phyloP scores from a whole-genome alignment of 2,113 vertebrate genomes.

The Stictonetta naevosa region DNA sequence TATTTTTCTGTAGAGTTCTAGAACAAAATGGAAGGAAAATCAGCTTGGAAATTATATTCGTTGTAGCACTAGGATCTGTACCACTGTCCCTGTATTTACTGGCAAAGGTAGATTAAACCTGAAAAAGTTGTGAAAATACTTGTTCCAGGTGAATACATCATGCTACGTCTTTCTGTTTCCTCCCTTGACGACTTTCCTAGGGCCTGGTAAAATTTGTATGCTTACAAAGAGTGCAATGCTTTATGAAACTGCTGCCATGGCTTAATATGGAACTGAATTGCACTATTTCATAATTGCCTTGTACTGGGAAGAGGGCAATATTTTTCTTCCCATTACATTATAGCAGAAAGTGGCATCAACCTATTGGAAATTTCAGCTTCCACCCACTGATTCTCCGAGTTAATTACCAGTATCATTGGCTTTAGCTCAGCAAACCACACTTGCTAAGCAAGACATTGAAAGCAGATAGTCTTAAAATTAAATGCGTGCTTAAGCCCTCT shows the following conservation, averaged over 20 bases:
- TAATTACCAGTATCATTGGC: neutral
- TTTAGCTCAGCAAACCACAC: neutral
- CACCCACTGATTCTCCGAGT: neutral
- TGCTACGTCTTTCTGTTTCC: neutral
- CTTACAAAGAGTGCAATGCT: neutral
- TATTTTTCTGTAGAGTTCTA: neutral
- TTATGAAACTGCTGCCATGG: neutral
- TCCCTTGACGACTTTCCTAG: neutral
- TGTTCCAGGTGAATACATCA: neutral
- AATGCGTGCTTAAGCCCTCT: neutral
- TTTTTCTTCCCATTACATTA: neutral
- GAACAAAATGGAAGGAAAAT: neutral
- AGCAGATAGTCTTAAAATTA: neutral
- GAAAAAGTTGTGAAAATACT: neutral
- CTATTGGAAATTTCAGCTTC: neutral
- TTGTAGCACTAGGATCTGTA: neutral
- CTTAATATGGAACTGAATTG: neutral
- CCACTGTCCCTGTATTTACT: neutral
- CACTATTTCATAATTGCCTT: neutral
- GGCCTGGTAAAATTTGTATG: neutral
- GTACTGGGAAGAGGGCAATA: neutral
- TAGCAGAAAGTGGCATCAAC: rapidly evolving
- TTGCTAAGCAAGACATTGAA: neutral
- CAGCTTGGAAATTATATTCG: neutral
- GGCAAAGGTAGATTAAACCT: neutral